Conservation (phyloP, 2,888 invertebrate genomes). For the Eupithecia inturbata region DNA sequence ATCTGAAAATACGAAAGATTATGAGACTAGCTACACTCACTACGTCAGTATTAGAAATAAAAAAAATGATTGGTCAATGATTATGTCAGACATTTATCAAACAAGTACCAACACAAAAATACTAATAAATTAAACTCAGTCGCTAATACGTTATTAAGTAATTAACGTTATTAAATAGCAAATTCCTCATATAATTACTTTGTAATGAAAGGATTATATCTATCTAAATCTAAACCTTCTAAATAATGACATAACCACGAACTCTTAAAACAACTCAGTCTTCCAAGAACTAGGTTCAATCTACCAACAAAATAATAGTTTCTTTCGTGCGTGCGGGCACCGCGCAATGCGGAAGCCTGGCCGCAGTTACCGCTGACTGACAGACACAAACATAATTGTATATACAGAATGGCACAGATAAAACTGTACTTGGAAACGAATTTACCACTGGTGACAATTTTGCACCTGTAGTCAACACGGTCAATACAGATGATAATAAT, state of each 20-base stretch:
- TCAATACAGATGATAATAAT: background rate
- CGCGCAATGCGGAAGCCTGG: conserved; percentile 67
- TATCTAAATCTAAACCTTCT: background rate
- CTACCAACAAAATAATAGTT: conserved; percentile 53
- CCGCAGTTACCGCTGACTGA: conserved; percentile 52
- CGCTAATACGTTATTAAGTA: background rate
- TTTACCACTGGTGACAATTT: conserved; percentile 12
- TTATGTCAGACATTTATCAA: background rate
- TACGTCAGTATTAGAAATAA: too few relatives aligned
- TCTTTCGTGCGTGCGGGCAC: conserved; percentile 49
- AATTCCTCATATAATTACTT: background rate
- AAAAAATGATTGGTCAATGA: background rate
- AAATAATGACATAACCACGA: background rate
- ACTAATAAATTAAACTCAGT: background rate
- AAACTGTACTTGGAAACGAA: conserved; percentile 6
- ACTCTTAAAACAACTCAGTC: background rate
- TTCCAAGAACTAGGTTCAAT: conserved; percentile 25
- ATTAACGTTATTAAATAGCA: background rate
- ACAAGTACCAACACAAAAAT: background rate
- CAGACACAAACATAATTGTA: conserved; percentile 50
- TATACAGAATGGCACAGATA: conserved; percentile 41
- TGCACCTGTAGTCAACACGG: background rate
- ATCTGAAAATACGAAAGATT: background rate
- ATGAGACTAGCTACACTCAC: too few relatives aligned
- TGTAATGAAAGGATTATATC: background rate